Percentiles rank a stretch among this genome's conserved stretches.
phyloP scores from a whole-genome alignment of 1,140 invertebrate genomes.

The Drosophila bocqueti region DNA sequence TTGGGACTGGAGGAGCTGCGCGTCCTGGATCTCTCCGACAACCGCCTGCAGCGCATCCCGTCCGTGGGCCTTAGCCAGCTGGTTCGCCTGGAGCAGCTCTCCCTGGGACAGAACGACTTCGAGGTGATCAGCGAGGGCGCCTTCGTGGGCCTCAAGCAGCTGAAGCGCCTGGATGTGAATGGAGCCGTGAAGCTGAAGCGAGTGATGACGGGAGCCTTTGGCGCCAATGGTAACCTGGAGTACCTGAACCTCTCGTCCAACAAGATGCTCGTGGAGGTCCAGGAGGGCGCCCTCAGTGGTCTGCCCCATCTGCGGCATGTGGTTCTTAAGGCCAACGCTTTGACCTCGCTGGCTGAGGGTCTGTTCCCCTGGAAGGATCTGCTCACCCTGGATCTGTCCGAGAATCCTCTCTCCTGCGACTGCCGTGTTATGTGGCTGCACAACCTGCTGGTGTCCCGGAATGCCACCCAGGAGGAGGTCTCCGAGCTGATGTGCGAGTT shows the following conservation, averaged over 20 bases:
- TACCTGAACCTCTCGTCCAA: constrained; percentile 91
- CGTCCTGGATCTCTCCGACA: constrained; percentile 91
- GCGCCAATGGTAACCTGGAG: constrained; percentile 92
- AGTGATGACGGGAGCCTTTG: constrained; percentile 91
- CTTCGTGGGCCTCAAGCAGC: constrained; percentile 91
- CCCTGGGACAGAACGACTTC: constrained; percentile 93
- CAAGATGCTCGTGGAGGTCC: constrained; percentile 89
- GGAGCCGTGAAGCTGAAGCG: constrained; percentile 90
- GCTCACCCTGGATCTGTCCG: constrained; percentile 90
- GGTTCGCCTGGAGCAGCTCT: constrained; percentile 91
- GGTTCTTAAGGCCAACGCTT: constrained; percentile 91
- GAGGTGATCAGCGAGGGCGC: constrained; percentile 88
- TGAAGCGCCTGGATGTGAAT: constrained; percentile 91
- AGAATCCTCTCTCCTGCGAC: constrained; percentile 92
- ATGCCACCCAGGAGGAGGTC: constrained; percentile 87
- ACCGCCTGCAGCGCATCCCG: constrained; percentile 90
- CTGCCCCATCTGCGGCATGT: constrained; percentile 92
- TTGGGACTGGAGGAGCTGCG: constrained; percentile 90
- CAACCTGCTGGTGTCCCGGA: constrained; percentile 90
- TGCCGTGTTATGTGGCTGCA: constrained; percentile 93
- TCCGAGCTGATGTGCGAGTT: constrained; percentile 89
- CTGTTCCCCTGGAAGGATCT: constrained; percentile 92
- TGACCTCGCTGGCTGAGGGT: constrained; percentile 90
- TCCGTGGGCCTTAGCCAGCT: constrained; percentile 90
- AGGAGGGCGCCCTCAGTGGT: constrained; percentile 91